These are phyloP conservation scores for Phacellophora camtschatica DNA, from an alignment of 30 jellyfish, hydroid and myxozoan genomes.

Conservation along the genomic window DNA sequence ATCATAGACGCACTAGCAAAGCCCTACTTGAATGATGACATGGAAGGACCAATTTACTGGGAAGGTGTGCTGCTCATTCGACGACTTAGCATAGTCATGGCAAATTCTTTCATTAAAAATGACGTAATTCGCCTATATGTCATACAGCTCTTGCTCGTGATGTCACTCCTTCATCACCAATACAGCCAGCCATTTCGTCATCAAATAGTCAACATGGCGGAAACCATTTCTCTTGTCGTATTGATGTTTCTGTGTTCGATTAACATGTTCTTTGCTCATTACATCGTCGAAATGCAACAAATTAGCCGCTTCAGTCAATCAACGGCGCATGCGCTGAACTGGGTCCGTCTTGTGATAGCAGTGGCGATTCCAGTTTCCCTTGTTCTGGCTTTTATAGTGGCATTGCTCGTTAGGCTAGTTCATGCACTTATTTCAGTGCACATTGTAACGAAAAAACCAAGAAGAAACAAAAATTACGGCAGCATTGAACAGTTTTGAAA, in stretches of 20 bases:
- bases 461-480: background rate
- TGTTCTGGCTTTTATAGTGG: background rate
- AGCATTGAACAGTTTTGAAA: too few species aligned
- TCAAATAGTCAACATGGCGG: constrained; percentile 7
- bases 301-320: background rate
- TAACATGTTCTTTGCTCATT: constrained; percentile 27
- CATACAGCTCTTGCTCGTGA: background rate
- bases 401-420: background rate
- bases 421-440: background rate
- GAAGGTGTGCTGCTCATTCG: constrained; percentile 35
- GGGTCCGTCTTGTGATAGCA: background rate
- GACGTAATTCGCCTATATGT: background rate
- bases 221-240: constrained; percentile 8
- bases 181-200: constrained; percentile 7
- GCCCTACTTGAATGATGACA: constrained; percentile 14
- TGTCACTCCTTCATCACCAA: background rate
- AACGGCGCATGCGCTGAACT: background rate
- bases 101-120: constrained; percentile 4
- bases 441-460: background rate
- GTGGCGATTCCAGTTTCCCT: background rate
- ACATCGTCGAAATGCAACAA: background rate
- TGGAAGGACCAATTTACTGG: constrained; percentile 33
- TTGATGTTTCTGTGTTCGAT: background rate
- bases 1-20: constrained; percentile 8
- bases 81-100: background rate